Base-by-base conservation (phyloP, 2,888 invertebrate species). In the Phalera bucephala region DNA sequence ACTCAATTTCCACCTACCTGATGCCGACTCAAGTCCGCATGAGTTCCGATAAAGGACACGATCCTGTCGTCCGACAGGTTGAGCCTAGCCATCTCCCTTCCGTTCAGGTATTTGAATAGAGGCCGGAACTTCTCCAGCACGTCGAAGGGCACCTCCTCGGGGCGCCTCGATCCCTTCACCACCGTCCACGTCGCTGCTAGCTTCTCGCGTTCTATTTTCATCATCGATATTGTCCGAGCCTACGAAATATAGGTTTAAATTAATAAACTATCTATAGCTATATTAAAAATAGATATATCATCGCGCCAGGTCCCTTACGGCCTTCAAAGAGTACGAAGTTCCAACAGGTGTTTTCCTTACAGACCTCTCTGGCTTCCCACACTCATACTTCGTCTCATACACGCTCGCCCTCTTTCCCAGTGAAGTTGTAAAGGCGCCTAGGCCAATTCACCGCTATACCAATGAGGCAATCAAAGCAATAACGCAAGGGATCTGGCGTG, bases 221-320 rank as follows among this genome's bases (percentile, higher is more conserved):
- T 78, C 86, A 88, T 87, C 1, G 88, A 60, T 66, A 89, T 86
- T 1, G 86, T 72, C 9, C 84, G 71, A 12, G 85, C 72, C 88
- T 88, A 42, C 1, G 47, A 46, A 2, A 22, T 15, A 3, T 8
- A 3, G 9, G 9, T 22, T 8, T 22, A n/a, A 22, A 5, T 4
- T 19, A 19, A 3, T 19, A 7, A 7, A 19, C 19, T 19, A 5
- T 19, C n/a, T n/a, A n/a, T n/a, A n/a, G n/a, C n/a, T n/a, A n/a
- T n/a, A n/a, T n/a, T n/a, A n/a, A n/a, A n/a, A n/a, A n/a, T n/a
- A n/a, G n/a, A n/a, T n/a, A n/a, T n/a, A n/a, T n/a, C n/a, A n/a
- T n/a, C n/a, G n/a, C n/a, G n/a, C n/a, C n/a, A n/a, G n/a, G n/a
- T n/a, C n/a, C n/a, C n/a, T n/a, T n/a, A n/a, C n/a, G n/a, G n/a